phyloP scores from a whole-genome alignment of 2,797 vertebrate genomes.

The Allobates femoralis region DNA sequence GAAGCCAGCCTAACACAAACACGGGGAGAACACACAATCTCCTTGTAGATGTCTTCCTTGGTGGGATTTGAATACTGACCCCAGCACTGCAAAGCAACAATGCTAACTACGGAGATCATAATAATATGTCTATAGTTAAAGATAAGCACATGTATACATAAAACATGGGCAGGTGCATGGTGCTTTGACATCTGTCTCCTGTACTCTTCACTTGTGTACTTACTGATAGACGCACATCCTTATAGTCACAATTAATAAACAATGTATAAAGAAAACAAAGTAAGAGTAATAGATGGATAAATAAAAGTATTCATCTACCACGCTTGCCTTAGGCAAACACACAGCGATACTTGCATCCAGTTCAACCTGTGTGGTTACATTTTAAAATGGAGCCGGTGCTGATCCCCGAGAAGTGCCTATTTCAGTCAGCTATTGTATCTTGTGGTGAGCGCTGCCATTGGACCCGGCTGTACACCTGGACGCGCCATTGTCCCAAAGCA shows the following conservation, averaged over 20 bases:
- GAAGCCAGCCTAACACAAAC: too few relatives aligned
- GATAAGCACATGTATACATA: neutral
- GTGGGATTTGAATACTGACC: too few relatives aligned
- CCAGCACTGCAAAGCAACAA: too few relatives aligned
- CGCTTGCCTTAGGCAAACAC: conserved; percentile 6
- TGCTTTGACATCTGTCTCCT: neutral
- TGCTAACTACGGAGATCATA: too few relatives aligned
- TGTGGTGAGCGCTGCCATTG: conserved; percentile 15
- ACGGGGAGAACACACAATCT: too few relatives aligned
- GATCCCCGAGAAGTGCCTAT: neutral
- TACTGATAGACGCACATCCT: neutral
- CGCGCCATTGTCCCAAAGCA: conserved; percentile 29
- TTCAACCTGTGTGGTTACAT: conserved; percentile 18
- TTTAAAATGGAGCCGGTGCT: neutral
- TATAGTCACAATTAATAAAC: neutral
- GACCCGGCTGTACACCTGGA: conserved; percentile 37
- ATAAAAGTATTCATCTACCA: neutral
- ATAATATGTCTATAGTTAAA: neutral
- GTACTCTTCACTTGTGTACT: neutral
- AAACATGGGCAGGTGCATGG: neutral
- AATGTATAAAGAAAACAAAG: conserved; percentile 1
- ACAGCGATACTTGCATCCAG: neutral
- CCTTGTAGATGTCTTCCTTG: too few relatives aligned
- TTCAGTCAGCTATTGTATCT: conserved; percentile 19
- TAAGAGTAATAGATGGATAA: neutral